phyloP scores from a whole-genome alignment of 2,113 vertebrate genomes.

The Lepus americanus region DNA sequence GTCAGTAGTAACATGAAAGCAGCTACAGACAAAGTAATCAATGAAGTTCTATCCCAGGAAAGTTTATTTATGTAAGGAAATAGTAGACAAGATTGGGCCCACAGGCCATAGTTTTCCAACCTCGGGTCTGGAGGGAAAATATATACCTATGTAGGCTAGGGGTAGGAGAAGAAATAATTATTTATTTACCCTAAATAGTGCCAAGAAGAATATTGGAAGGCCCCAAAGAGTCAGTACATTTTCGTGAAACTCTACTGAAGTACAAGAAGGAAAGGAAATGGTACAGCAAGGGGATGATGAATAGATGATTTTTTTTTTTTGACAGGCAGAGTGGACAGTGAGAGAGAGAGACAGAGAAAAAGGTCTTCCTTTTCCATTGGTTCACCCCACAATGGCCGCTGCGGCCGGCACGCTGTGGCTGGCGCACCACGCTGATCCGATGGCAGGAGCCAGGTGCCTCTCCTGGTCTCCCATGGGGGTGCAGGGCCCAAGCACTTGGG shows the following conservation, averaged over 20 bases:
- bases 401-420: no score
- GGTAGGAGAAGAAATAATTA: neutral
- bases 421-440: no score
- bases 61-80: neutral
- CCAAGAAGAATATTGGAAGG: neutral
- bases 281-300: neutral
- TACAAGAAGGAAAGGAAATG: neutral
- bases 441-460: no score
- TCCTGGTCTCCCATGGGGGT: no score
- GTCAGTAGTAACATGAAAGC: neutral
- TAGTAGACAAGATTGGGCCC: neutral
- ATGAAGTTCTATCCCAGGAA: neutral
- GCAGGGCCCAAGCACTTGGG: no score
- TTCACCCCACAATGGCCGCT: no score
- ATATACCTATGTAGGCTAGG: neutral
- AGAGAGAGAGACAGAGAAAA: no score
- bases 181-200: neutral
- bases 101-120: neutral
- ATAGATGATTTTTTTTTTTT: neutral
- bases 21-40: neutral
- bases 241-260: constrained; percentile 3
- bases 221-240: neutral
- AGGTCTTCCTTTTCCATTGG: no score
- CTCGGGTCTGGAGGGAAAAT: neutral
- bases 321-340: no score